These are phyloP conservation scores for Trichoplax adhaerens DNA, from an alignment of 37 sponge, comb jelly and placozoan species.

Conservation along the genomic window DNA sequence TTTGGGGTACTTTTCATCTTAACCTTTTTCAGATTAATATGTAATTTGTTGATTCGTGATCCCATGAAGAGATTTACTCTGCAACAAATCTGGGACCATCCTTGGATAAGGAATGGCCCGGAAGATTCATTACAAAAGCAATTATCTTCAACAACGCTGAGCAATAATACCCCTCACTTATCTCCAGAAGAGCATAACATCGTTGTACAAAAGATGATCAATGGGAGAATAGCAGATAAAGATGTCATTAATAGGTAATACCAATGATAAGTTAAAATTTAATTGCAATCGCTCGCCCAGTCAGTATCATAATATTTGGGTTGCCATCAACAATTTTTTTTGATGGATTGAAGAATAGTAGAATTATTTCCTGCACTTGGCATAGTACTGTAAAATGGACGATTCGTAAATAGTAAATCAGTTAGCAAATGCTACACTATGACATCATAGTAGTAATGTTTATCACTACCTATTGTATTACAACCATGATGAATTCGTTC, in stretches of 20 bases:
- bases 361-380: too few relatives aligned
- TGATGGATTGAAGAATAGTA: too few relatives aligned
- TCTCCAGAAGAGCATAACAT: slow-evolving; percentile 32
- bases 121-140: slow-evolving; percentile 5
- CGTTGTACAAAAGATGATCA: slow-evolving; percentile 41
- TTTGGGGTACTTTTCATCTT: slow-evolving; percentile 4
- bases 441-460: too few relatives aligned
- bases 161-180: slow-evolving; percentile 32
- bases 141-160: slow-evolving; percentile 13
- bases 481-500: neutral
- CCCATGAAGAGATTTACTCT: slow-evolving; percentile 27
- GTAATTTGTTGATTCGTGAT: slow-evolving; percentile 50
- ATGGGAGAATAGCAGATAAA: slow-evolving; percentile 53
- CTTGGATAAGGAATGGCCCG: slow-evolving; percentile 23
- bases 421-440: too few relatives aligned
- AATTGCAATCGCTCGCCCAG: too few relatives aligned
- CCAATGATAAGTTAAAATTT: too few relatives aligned
- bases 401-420: too few relatives aligned
- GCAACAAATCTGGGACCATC: slow-evolving; percentile 32
- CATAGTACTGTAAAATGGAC: too few relatives aligned
- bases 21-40: slow-evolving; percentile 23
- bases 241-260: slow-evolving; percentile 19
- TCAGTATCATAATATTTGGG: too few relatives aligned
- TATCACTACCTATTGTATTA: neutral
- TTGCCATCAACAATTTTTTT: too few relatives aligned